Evolutionary conservation across 2,888 invertebrate genomes (phyloP), one percentile per base, ranked within the genome.

Genomic region (Mylabris sibirica): DNA sequence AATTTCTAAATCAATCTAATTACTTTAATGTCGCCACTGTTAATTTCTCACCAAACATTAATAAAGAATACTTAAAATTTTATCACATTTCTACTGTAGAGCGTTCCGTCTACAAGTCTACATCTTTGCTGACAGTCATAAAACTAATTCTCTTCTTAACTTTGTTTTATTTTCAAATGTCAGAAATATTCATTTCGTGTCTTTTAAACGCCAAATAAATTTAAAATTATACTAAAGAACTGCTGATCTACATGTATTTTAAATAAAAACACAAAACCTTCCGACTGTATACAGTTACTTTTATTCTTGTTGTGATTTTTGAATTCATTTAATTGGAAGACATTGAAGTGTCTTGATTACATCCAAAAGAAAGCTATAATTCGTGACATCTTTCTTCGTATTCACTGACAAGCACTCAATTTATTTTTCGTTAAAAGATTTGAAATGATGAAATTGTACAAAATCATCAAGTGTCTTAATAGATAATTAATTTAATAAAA

Each of bases 51-150:
- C 22, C 9, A 22, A 22, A 53, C 22, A 53, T n/a, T 11, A 20
- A 53, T 53, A 53, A 53, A 44, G 44, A 53, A 30, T 30, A 30
- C 30, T 30, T 30, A 30, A 30, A 30, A 53, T 53, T 53, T 53
- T 22, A 53, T 53, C 22, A 53, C 22, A 53, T 22, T 53, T 53
- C 20, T 11, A 44, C 17, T 53, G 49, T 53, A 11, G 20, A 20
- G 22, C n/a, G n/a, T 53, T 22, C 22, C 30, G 30, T 30, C 30
- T 30, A 30, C 30, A 20, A 4, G 30, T 30, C 30, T 30, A 30
- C 30, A 20, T 22, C 22, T 2, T 20, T 9, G 49, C 22, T 53
- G 49, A 53, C 49, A 53, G 49, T 11, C 20, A 53, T 53, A 53
- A 53, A 53, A 53, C 49, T 53, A 53, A 53, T 53, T 53, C 49